Percentiles rank a stretch among this genome's conserved stretches.
phyloP scores from a whole-genome alignment of 1,140 invertebrate genomes.

The Brachionus paranguensis region DNA sequence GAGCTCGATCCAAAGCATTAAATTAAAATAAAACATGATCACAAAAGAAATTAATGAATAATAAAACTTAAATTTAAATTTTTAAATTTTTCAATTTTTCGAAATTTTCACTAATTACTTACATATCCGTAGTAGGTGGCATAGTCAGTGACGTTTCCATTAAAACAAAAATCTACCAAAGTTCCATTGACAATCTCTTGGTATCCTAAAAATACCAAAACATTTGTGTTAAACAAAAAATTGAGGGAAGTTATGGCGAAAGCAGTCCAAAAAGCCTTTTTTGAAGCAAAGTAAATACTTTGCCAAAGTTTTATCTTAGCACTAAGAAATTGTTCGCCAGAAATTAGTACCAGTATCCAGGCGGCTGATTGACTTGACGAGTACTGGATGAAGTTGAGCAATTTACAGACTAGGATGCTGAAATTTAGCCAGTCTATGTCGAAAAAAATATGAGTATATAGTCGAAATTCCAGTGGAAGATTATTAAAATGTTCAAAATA shows the following conservation, averaged over 20 bases:
- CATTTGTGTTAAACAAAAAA: not conserved
- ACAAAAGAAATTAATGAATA: not conserved
- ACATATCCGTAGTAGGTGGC: not conserved
- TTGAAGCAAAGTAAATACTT: not conserved
- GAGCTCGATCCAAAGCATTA: not conserved
- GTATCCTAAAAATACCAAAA: not conserved
- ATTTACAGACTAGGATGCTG: not conserved
- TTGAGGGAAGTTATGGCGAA: not conserved
- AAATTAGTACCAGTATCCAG: not conserved
- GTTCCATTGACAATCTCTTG: not conserved
- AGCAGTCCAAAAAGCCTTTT: not conserved
- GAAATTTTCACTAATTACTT: not conserved
- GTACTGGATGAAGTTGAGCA: conserved; percentile 4
- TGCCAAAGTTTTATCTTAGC: not conserved
- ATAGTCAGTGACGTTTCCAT: not conserved
- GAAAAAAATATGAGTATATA: not conserved
- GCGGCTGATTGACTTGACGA: not conserved
- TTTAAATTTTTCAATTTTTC: not conserved
- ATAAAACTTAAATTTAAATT: not conserved
- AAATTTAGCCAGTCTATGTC: conserved; percentile 8
- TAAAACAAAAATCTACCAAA: not conserved
- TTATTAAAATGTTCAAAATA: not conserved
- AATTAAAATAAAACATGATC: not conserved
- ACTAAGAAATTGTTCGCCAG: not conserved
- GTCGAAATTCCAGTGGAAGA: not conserved